These are phyloP conservation scores for Polia nebulosa DNA, from an alignment of 2,888 invertebrate species.

Conservation along the genomic window DNA sequence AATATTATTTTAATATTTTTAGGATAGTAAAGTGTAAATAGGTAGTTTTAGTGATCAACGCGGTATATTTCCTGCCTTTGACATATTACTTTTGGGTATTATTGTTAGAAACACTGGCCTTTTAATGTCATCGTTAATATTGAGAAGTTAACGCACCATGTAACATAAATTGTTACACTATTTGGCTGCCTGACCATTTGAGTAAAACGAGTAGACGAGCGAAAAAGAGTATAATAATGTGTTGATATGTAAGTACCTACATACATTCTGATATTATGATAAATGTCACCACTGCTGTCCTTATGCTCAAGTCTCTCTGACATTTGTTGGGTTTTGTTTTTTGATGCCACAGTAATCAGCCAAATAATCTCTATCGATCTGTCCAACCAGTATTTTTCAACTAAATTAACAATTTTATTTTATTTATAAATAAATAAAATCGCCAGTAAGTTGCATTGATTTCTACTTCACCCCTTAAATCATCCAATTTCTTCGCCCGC, in stretches of 20 bases:
- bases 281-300: too few relatives aligned
- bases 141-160: background rate
- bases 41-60: slow-evolving; percentile 19
- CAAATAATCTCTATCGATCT: too few relatives aligned
- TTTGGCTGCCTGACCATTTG: background rate
- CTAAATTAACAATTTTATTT: too few relatives aligned
- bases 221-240: background rate
- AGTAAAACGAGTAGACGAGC: background rate
- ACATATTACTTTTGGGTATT: slow-evolving; percentile 26
- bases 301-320: too few relatives aligned
- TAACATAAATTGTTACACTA: background rate
- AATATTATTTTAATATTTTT: slow-evolving; percentile 1
- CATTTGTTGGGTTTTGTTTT: too few relatives aligned
- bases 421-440: too few relatives aligned
- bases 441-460: too few relatives aligned
- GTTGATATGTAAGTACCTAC: background rate
- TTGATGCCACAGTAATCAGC: too few relatives aligned
- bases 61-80: slow-evolving; percentile 14
- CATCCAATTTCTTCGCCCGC: too few relatives aligned
- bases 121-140: background rate
- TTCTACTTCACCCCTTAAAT: too few relatives aligned
- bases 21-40: slow-evolving; percentile 38
- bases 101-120: slow-evolving; percentile 8
- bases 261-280: too few relatives aligned
- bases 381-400: too few relatives aligned